Percentiles rank a stretch among this genome's conserved stretches.
These are phyloP conservation scores for Eurytoma californica DNA, from an alignment of 2,888 invertebrate species.

Conservation along the genomic window DNA sequence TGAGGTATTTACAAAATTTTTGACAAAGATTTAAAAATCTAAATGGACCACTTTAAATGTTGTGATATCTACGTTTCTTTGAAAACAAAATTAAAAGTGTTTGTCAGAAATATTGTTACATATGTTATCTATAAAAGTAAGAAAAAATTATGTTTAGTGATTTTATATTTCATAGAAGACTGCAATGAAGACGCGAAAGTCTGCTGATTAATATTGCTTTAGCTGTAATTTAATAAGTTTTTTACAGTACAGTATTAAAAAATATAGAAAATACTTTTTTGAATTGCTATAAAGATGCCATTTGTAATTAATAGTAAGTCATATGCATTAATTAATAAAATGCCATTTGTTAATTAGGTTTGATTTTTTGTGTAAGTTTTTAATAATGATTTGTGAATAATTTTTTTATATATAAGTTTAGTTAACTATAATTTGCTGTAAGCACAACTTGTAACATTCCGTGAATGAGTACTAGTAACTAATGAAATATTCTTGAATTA, in stretches of 20 bases:
- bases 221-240: not conserved
- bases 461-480: no score
- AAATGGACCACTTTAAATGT: conserved; percentile 45
- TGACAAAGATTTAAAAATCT: conserved; percentile 12
- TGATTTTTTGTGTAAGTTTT: no score
- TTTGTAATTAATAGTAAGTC: not conserved
- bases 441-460: no score
- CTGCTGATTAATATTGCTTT: not conserved
- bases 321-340: conserved; percentile 13
- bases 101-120: conserved; percentile 33
- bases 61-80: conserved; percentile 44
- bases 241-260: not conserved
- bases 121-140: conserved; percentile 43
- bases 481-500: no score
- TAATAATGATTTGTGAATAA: no score
- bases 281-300: conserved; percentile 3
- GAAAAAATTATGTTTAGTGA: conserved; percentile 51
- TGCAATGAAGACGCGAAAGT: conserved; percentile 22
- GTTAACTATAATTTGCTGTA: no score
- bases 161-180: conserved; percentile 52
- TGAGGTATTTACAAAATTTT: conserved; percentile 30
- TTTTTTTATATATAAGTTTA: no score
- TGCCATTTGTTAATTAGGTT: conserved; percentile 22
- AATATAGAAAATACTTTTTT: conserved; percentile 14
- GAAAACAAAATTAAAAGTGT: conserved; percentile 17